Conservation (phyloP, 1,140 invertebrate genomes). For the Colletes latitarsis region DNA sequence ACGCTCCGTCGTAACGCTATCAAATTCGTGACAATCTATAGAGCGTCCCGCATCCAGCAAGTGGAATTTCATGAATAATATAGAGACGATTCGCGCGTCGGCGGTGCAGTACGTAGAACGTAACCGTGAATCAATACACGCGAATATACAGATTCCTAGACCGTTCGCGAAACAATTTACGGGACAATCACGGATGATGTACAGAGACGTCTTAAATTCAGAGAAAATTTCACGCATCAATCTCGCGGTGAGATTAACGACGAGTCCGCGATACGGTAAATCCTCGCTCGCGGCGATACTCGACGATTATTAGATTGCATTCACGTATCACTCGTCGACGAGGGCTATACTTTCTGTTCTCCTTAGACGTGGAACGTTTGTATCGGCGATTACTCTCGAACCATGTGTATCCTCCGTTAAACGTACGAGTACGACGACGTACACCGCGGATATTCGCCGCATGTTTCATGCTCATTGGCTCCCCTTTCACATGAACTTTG, state of each 20-base stretch:
- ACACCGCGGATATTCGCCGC: constrained; percentile 56
- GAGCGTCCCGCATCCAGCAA: background rate
- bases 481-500: constrained; percentile 79
- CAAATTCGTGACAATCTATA: background rate
- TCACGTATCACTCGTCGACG: background rate
- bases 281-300: constrained; percentile 2
- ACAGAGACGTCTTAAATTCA: background rate
- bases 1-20: background rate
- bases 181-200: background rate
- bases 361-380: constrained; percentile 2
- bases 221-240: constrained; percentile 16
- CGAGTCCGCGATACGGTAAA: background rate
- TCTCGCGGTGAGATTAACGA: background rate
- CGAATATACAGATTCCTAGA: background rate
- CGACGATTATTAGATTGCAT: constrained; percentile 10
- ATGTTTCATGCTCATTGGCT: constrained; percentile 74
- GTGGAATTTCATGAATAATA: constrained; percentile 25
- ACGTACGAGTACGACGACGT: constrained; percentile 21
- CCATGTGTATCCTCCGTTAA: background rate
- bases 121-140: background rate
- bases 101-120: too few species aligned
- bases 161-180: constrained; percentile 7
- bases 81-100: background rate
- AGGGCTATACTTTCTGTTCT: background rate
- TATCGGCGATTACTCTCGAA: constrained; percentile 4